A percentile compares a stretch with the other conserved stretches of the same genome.
Evolutionary conservation across 1,140 invertebrate genomes (phyloP).

Genomic region (Ostrea edulis): DNA sequence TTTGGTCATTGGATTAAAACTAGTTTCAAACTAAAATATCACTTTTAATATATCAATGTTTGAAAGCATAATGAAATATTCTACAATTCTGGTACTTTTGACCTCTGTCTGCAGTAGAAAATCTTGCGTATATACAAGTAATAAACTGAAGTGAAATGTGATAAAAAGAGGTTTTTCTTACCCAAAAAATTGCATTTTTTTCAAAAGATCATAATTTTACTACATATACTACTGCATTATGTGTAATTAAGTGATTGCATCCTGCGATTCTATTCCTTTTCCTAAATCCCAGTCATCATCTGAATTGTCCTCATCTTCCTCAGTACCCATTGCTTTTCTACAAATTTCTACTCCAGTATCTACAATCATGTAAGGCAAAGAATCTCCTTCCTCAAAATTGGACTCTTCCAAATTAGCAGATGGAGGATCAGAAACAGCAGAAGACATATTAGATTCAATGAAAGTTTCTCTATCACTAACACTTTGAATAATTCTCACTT

Average conservation of each 20-base stretch:
- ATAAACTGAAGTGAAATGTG: no score
- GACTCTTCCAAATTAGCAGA: not conserved
- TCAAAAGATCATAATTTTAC: no score
- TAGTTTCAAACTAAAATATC: no score
- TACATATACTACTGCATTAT: no score
- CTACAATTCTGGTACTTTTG: no score
- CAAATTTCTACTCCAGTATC: conserved; percentile 23
- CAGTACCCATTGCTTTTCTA: not conserved
- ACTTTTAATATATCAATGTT: no score
- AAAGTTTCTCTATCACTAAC: not conserved
- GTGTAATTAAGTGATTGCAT: not conserved
- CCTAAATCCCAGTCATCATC: not conserved
- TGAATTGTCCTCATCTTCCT: not conserved
- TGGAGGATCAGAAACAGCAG: not conserved
- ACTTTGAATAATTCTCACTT: not conserved
- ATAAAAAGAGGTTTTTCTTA: no score
- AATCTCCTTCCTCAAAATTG: not conserved
- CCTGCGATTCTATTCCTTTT: not conserved
- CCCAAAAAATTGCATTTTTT: no score
- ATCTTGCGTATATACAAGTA: no score
- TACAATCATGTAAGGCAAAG: not conserved
- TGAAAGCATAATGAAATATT: no score
- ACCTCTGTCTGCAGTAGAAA: no score
- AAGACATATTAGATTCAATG: not conserved
- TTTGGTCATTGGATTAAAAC: no score